These are phyloP conservation scores for Avahi laniger DNA, from an alignment of 2,797 vertebrate genomes.

Conservation along the genomic window DNA sequence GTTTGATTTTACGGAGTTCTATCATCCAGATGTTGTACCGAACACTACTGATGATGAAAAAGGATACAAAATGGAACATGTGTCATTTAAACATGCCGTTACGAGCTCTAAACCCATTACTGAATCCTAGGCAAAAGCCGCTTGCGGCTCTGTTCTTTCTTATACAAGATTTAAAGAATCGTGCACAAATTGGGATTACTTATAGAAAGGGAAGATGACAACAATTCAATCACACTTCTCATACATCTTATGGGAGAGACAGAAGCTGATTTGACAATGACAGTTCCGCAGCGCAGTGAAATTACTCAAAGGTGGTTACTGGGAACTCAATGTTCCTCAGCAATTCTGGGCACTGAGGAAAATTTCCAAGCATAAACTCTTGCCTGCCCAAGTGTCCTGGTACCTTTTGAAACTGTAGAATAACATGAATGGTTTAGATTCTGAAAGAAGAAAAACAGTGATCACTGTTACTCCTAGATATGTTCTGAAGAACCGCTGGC, in stretches of 20 bases:
- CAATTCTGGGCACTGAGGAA: constrained; percentile 87
- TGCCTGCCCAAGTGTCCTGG: constrained; percentile 80
- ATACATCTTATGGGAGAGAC: constrained; percentile 89
- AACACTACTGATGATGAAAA: constrained; percentile 90
- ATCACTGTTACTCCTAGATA: constrained; percentile 88
- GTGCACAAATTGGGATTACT: constrained; percentile 90
- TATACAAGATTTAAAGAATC: constrained; percentile 86
- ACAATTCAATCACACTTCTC: constrained; percentile 85
- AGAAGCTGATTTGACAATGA: constrained; percentile 90
- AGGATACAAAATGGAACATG: constrained; percentile 89
- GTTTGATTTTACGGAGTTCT: constrained; percentile 90
- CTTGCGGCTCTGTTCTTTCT: constrained; percentile 81
- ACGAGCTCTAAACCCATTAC: constrained; percentile 84
- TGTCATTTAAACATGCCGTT: constrained; percentile 90
- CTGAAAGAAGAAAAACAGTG: neutral
- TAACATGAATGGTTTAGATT: neutral
- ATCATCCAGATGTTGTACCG: constrained; percentile 90
- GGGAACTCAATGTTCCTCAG: constrained; percentile 81
- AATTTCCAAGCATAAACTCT: constrained; percentile 83
- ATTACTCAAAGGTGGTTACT: constrained; percentile 82
- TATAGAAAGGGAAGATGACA: constrained; percentile 82
- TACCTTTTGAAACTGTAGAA: constrained; percentile 73
- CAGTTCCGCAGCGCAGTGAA: constrained; percentile 89
- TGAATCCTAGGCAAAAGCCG: constrained; percentile 85
- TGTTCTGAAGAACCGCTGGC: constrained; percentile 91